Evolutionary conservation across 2,113 vertebrate species (phyloP).

Genomic region (Nansenia antarctica): DNA sequence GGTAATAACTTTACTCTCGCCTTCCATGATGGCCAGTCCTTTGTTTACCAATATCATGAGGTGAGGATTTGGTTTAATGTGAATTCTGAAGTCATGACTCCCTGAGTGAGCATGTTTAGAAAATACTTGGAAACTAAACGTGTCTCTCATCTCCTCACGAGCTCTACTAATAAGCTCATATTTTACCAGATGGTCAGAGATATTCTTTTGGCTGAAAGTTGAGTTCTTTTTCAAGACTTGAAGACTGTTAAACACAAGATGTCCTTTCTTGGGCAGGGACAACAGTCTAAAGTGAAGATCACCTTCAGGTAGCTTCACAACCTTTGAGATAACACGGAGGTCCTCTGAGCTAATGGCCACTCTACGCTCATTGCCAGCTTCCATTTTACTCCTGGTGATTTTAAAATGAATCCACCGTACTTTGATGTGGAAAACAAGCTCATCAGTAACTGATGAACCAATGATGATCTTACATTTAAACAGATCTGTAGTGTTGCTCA

Average conservation of each 20-base stretch:
- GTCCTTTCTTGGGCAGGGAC: slow-evolving; percentile 79
- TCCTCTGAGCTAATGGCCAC: slow-evolving; percentile 72
- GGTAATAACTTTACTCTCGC: slow-evolving; percentile 82
- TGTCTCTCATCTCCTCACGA: slow-evolving; percentile 70
- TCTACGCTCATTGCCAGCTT: slow-evolving; percentile 69
- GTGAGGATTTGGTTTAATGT: slow-evolving; percentile 73
- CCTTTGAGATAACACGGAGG: slow-evolving; percentile 72
- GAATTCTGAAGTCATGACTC: slow-evolving; percentile 76
- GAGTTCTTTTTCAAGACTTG: slow-evolving; percentile 72
- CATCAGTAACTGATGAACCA: slow-evolving; percentile 63
- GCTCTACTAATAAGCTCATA: slow-evolving; percentile 73
- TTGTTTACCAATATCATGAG: slow-evolving; percentile 76
- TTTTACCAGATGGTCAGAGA: slow-evolving; percentile 75
- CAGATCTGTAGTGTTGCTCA: slow-evolving; percentile 70
- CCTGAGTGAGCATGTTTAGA: slow-evolving; percentile 75
- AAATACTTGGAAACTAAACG: slow-evolving; percentile 80
- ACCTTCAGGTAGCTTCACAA: slow-evolving; percentile 68
- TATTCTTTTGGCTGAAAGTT: slow-evolving; percentile 82
- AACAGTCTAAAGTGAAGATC: slow-evolving; percentile 79
- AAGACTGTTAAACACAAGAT: slow-evolving; percentile 72
- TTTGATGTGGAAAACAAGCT: slow-evolving; percentile 69
- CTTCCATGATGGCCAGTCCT: slow-evolving; percentile 82
- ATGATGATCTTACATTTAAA: slow-evolving; percentile 82
- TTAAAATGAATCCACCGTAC: slow-evolving; percentile 80
- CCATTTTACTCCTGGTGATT: slow-evolving; percentile 76